A percentile compares a stretch with the other conserved stretches of the same genome.
phyloP scores from a whole-genome alignment of 1,140 invertebrate genomes.

The Mylabris phalerata region DNA sequence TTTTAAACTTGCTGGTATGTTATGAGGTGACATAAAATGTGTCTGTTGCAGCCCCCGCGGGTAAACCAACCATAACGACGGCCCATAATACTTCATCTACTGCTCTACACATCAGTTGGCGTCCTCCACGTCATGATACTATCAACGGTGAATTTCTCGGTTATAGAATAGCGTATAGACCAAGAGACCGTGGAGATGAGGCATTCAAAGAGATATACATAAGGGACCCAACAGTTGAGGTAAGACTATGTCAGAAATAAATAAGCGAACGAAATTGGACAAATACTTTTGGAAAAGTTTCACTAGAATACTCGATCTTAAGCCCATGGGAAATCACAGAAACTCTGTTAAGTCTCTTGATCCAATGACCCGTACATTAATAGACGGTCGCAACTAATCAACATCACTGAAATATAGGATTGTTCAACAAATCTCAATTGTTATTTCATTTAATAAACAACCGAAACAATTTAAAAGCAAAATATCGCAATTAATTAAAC shows the following conservation, averaged over 20 bases:
- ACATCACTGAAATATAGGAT: too few relatives aligned
- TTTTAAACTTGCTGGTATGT: too few relatives aligned
- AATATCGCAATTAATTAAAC: too few relatives aligned
- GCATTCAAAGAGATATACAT: conserved; percentile 62
- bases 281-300: conserved; percentile 18
- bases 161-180: conserved; percentile 63
- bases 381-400: conserved; percentile 9
- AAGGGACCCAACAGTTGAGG: conserved; percentile 57
- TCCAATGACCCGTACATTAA: conserved; percentile 26
- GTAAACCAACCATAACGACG: conserved; percentile 62
- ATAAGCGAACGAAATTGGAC: conserved; percentile 21
- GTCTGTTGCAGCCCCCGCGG: conserved; percentile 57
- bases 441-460: too few relatives aligned
- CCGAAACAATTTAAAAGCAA: too few relatives aligned
- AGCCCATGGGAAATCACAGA: conserved; percentile 26
- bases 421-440: too few relatives aligned
- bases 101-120: conserved; percentile 64
- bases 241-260: conserved; percentile 36
- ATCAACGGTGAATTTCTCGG: conserved; percentile 75
- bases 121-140: conserved; percentile 57
- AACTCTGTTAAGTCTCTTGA: conserved; percentile 23
- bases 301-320: conserved; percentile 13
- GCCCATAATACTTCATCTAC: conserved; percentile 65
- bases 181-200: conserved; percentile 51
- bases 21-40: too few relatives aligned